phyloP scores from a whole-genome alignment of 2,888 invertebrate species.

The Oscheius sp. region DNA sequence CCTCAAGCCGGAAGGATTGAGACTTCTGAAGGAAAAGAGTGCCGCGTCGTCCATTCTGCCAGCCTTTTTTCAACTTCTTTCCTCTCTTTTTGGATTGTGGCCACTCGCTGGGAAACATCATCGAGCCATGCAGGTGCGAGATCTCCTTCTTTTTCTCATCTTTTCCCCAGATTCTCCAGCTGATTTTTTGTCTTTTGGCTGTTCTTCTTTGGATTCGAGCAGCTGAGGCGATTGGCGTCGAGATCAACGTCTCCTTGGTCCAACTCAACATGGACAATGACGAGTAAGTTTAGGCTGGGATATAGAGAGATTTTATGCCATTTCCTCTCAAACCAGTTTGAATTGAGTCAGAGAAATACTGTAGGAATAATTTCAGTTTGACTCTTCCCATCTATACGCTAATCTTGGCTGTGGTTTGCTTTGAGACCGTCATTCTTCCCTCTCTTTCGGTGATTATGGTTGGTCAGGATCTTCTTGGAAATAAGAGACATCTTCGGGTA shows the following conservation, averaged over 20 bases:
- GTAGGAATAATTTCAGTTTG: constrained; percentile 2
- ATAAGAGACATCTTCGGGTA: not conserved
- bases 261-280: constrained; percentile 26
- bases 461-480: constrained; percentile 10
- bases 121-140: constrained; percentile 10
- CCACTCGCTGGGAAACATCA: constrained; percentile 25
- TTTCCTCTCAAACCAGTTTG: not conserved
- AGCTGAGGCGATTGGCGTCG: constrained; percentile 34
- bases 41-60: constrained; percentile 38
- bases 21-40: not conserved
- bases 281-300: constrained; percentile 36
- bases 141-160: not conserved
- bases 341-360: not conserved
- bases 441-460: constrained; percentile 32
- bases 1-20: constrained; percentile 5
- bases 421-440: constrained; percentile 40
- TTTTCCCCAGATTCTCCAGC: constrained; percentile 34
- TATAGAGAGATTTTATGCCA: not conserved
- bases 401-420: constrained; percentile 40
- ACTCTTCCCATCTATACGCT: constrained; percentile 28
- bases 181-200: constrained; percentile 33
- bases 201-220: constrained; percentile 40
- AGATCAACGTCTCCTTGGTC: constrained; percentile 35
- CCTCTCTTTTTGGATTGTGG: constrained; percentile 43
- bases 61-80: constrained; percentile 38